A percentile compares a stretch with the other conserved stretches of the same genome.
phyloP scores from a whole-genome alignment of 2,113 vertebrate genomes.

The Lampris megalopsis region DNA sequence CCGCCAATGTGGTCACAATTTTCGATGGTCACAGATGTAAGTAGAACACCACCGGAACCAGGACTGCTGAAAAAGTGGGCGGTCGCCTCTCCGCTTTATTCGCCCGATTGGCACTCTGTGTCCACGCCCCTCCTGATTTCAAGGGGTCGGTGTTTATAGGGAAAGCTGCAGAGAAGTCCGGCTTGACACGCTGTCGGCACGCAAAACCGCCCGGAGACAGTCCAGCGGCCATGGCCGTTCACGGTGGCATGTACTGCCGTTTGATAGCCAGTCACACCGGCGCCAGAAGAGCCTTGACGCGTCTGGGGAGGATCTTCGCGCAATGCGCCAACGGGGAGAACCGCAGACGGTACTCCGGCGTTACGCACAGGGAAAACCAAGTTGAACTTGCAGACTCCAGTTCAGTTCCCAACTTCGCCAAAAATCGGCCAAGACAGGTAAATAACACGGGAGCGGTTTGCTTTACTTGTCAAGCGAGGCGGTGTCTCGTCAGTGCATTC shows the following conservation, averaged over 20 bases:
- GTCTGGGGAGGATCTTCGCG: conserved; percentile 11
- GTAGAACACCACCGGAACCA: too few species aligned
- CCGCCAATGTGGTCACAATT: too few species aligned
- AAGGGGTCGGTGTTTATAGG: too few species aligned
- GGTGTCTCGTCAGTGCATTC: background rate
- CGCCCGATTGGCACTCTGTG: conserved; percentile 54
- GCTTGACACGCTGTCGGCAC: background rate
- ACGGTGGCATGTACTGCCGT: conserved; percentile 35
- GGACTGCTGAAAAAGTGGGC: too few species aligned
- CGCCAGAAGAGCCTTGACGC: background rate
- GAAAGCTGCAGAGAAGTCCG: too few species aligned
- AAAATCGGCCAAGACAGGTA: conserved; percentile 56
- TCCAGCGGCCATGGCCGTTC: conserved; percentile 55
- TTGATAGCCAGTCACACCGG: conserved; percentile 20
- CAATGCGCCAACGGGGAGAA: background rate
- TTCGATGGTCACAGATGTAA: too few species aligned
- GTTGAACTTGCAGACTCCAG: conserved; percentile 51
- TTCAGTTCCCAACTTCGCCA: conserved; percentile 48
- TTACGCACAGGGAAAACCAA: conserved; percentile 63
- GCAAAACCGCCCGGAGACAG: too few species aligned
- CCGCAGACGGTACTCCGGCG: conserved; percentile 59
- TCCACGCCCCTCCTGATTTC: background rate
- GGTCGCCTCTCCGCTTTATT: too few species aligned
- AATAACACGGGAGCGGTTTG: background rate
- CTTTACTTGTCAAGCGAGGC: background rate